A percentile compares a stretch with the other conserved stretches of the same genome.
These are phyloP conservation scores for Anoplopoma fimbria DNA, from an alignment of 2,113 vertebrate species.

Conservation along the genomic window DNA sequence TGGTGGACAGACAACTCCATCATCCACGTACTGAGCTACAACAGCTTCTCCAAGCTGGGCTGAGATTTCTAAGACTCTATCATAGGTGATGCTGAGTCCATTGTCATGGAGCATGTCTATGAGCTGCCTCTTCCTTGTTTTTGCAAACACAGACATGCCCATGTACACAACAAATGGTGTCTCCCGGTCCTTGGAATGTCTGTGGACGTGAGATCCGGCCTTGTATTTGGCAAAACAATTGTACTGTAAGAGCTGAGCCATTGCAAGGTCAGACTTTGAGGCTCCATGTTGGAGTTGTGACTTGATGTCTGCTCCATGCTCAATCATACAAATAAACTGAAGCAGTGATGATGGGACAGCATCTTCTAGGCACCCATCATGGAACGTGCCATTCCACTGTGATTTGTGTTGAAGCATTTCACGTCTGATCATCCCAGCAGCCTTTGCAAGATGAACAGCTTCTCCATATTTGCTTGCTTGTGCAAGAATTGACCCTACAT, in stretches of 20 bases:
- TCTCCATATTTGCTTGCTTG: too few species aligned
- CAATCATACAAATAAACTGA: slow-evolving; percentile 10
- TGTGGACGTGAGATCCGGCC: slow-evolving; percentile 21
- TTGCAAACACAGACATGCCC: neutral
- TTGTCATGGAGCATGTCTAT: neutral
- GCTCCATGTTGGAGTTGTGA: slow-evolving; percentile 20
- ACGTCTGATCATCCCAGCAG: too few species aligned
- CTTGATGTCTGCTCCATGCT: slow-evolving; percentile 35
- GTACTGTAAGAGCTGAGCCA: slow-evolving; percentile 37
- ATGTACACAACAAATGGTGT: neutral
- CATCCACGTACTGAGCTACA: neutral
- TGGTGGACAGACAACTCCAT: neutral
- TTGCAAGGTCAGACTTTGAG: slow-evolving; percentile 13
- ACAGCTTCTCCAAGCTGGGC: neutral
- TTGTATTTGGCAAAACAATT: slow-evolving; percentile 46
- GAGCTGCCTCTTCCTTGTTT: too few species aligned
- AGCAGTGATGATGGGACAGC: slow-evolving; percentile 1
- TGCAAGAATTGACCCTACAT: too few species aligned
- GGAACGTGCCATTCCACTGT: slow-evolving; percentile 16
- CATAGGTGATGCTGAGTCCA: neutral
- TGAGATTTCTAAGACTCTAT: neutral
- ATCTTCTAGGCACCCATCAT: too few species aligned
- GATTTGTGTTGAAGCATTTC: neutral
- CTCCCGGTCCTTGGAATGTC: slow-evolving; percentile 33
- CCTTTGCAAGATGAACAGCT: too few species aligned